These are phyloP conservation scores for Thalpophila matura DNA, from an alignment of 2,888 invertebrate genomes.

Conservation along the genomic window DNA sequence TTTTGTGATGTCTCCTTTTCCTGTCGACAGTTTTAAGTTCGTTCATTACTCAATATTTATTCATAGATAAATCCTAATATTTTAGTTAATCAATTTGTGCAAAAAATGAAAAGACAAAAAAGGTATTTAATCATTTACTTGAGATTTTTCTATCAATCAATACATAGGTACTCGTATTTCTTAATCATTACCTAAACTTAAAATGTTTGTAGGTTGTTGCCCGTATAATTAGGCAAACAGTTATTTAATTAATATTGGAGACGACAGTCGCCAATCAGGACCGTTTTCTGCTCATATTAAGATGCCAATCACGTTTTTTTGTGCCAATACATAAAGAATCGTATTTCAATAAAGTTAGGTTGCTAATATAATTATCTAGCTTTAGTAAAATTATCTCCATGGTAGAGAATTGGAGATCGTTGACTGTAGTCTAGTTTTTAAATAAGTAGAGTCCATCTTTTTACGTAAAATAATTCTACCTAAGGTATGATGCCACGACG, in stretches of 20 bases:
- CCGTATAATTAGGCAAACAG: conserved; percentile 15
- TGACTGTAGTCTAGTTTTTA: no score
- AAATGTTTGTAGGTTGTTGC: background rate
- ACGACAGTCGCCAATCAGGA: conserved; percentile 9
- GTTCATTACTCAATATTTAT: background rate
- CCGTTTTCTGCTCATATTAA: conserved; percentile 24
- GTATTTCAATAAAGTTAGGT: conserved; percentile 19
- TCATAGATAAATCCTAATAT: background rate
- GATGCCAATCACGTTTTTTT: conserved; percentile 30
- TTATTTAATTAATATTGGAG: conserved; percentile 28
- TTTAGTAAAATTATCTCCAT: background rate
- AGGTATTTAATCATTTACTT: no score
- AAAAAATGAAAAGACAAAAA: no score
- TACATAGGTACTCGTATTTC: no score
- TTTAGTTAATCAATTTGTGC: no score
- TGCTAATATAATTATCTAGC: conserved; percentile 17
- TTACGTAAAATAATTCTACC: no score
- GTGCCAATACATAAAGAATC: conserved; percentile 5
- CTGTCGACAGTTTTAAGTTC: background rate
- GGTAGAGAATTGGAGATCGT: no score
- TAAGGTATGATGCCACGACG: no score
- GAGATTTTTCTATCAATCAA: no score
- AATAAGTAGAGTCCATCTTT: no score
- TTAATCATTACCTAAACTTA: background rate
- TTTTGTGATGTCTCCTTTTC: background rate